Evolutionary conservation across 2,113 vertebrate species (phyloP).

Genomic region (Callionymus lyra): DNA sequence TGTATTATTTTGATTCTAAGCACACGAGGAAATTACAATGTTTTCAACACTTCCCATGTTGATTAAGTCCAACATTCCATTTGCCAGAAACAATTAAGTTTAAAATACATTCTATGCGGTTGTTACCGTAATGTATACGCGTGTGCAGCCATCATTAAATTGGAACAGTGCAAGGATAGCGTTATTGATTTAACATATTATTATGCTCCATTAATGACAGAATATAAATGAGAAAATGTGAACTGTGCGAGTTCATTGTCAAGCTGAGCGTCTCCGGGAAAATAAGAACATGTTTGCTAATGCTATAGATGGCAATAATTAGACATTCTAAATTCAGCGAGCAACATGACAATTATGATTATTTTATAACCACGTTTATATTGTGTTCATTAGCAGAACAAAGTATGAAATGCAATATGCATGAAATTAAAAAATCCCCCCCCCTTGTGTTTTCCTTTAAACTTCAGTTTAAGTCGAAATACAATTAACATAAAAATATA

Average conservation of each 20-base stretch:
- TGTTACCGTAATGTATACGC: slow-evolving; percentile 38
- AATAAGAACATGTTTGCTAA: slow-evolving; percentile 8
- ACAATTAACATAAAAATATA: no score
- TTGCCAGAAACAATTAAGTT: slow-evolving; percentile 31
- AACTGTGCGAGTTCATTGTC: slow-evolving; percentile 28
- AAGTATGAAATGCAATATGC: no score
- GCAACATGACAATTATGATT: slow-evolving; percentile 13
- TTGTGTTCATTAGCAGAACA: no score
- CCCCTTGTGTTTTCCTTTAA: no score
- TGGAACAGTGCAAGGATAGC: slow-evolving; percentile 21
- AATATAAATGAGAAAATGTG: slow-evolving; percentile 34
- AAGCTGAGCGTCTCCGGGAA: slow-evolving; percentile 17
- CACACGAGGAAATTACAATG: slow-evolving; percentile 9
- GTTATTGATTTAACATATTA: slow-evolving; percentile 27
- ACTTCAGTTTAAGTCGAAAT: no score
- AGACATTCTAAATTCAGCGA: slow-evolving; percentile 20
- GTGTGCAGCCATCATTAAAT: slow-evolving; percentile 38
- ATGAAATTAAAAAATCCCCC: no score
- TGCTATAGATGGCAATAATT: slow-evolving; percentile 27
- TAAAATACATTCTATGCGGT: slow-evolving; percentile 18
- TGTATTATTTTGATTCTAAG: no score
- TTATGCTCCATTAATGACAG: slow-evolving; percentile 22
- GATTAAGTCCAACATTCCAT: slow-evolving; percentile 19
- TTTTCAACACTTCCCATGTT: slow-evolving; percentile 6
- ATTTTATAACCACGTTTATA: no score